Evolutionary conservation across 2,113 vertebrate genomes (phyloP).

Genomic region (Ceyx margarethae): DNA sequence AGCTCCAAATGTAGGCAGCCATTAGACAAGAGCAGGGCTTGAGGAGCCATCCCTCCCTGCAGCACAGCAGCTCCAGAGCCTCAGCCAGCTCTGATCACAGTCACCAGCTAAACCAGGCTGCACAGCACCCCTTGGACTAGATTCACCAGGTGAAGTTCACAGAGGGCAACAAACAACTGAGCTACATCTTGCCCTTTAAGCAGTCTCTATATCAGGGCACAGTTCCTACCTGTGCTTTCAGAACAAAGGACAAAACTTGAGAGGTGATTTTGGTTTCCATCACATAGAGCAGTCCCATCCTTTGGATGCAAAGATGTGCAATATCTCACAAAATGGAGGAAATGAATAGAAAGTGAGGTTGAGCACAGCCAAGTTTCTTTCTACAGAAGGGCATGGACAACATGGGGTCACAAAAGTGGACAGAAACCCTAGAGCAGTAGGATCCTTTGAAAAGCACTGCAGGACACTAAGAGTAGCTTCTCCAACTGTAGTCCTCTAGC

Average conservation of each 20-base stretch:
- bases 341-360: not conserved
- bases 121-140: not conserved
- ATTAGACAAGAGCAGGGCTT: not conserved
- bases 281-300: not conserved
- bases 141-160: not conserved
- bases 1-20: not conserved
- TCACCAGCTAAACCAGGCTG: not conserved
- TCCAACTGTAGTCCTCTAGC: not conserved
- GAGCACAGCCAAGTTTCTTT: not conserved
- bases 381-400: not conserved
- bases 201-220: not conserved
- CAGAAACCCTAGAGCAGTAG: not conserved
- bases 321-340: not conserved
- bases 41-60: not conserved
- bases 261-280: not conserved
- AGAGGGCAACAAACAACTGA: not conserved
- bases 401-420: not conserved
- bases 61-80: rapidly evolving
- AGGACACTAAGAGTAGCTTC: not conserved
- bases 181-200: not conserved
- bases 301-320: not conserved
- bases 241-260: not conserved
- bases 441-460: too few relatives aligned
- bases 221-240: not conserved
- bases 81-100: not conserved